Evolutionary conservation across 2,888 invertebrate species (phyloP).

Genomic region (Strigamia crassipes): DNA sequence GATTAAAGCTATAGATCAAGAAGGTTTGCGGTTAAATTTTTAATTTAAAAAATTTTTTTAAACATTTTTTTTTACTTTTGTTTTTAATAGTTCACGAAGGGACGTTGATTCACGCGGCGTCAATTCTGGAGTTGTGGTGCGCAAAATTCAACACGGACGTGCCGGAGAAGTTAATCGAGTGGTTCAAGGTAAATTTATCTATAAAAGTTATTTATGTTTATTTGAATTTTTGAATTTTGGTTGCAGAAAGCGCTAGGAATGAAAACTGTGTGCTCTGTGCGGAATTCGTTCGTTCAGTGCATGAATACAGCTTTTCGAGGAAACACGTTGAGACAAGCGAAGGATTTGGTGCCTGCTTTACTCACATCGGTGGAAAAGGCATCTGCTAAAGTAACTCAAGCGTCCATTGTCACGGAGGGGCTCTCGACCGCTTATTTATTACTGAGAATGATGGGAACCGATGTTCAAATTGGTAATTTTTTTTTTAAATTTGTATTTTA

Average conservation of each 20-base stretch:
- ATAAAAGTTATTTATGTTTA: not conserved
- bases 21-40: slow-evolving; percentile 62
- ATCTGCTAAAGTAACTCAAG: slow-evolving; percentile 73
- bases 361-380: slow-evolving; percentile 76
- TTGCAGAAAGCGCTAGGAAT: slow-evolving; percentile 70
- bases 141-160: slow-evolving; percentile 68
- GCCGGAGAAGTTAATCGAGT: slow-evolving; percentile 69
- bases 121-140: slow-evolving; percentile 81
- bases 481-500: not conserved
- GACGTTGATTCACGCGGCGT: slow-evolving; percentile 78
- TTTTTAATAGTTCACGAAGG: slow-evolving; percentile 77
- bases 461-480: slow-evolving; percentile 54
- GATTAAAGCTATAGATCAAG: slow-evolving; percentile 77
- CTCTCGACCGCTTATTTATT: slow-evolving; percentile 71
- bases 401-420: slow-evolving; percentile 71
- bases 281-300: slow-evolving; percentile 78
- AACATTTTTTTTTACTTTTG: not conserved
- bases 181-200: slow-evolving; percentile 62
- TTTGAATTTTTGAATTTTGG: slow-evolving; percentile 28
- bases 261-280: slow-evolving; percentile 77
- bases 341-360: slow-evolving; percentile 67
- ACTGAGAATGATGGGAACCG: slow-evolving; percentile 66
- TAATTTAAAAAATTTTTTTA: not conserved
- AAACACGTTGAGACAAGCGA: slow-evolving; percentile 51
- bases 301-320: slow-evolving; percentile 69